These are phyloP conservation scores for Melanostigma gelatinosum DNA, from an alignment of 2,113 vertebrate species.

Conservation along the genomic window DNA sequence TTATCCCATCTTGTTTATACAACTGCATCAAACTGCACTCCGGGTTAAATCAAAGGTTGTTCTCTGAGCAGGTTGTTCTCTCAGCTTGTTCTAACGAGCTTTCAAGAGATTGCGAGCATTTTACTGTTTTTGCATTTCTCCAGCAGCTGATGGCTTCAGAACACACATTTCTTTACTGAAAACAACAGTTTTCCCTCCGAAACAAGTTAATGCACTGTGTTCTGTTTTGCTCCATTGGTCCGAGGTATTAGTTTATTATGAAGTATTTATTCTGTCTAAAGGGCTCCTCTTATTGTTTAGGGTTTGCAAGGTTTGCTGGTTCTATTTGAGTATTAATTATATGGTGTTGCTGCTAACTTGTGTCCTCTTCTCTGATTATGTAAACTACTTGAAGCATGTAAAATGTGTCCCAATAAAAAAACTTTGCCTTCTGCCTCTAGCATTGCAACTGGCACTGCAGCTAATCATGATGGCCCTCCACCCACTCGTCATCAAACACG, in stretches of 20 bases:
- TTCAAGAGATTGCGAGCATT: not conserved
- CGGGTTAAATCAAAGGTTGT: conserved; percentile 30
- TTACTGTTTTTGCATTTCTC: conserved; percentile 17
- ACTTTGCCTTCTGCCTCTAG: not conserved
- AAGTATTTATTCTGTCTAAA: not conserved
- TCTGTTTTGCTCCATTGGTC: not conserved
- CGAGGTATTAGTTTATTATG: not conserved
- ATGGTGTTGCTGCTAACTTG: not conserved
- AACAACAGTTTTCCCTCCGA: not conserved
- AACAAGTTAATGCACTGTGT: not conserved
- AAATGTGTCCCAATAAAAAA: conserved; percentile 18
- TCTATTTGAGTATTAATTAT: not conserved
- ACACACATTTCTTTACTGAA: not conserved
- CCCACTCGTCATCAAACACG: not conserved
- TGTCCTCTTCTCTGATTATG: conserved; percentile 1
- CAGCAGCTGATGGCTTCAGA: conserved; percentile 9
- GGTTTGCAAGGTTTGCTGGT: not conserved
- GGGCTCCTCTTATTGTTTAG: not conserved
- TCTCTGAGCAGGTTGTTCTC: not conserved
- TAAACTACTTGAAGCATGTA: not conserved
- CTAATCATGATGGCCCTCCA: not conserved
- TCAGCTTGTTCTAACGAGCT: conserved; percentile 10
- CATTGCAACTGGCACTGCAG: not conserved
- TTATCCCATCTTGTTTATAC: conserved; percentile 29
- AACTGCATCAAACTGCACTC: not conserved